Conservation (phyloP, 2,797 vertebrate genomes). For the Novumbra hubbsi region DNA sequence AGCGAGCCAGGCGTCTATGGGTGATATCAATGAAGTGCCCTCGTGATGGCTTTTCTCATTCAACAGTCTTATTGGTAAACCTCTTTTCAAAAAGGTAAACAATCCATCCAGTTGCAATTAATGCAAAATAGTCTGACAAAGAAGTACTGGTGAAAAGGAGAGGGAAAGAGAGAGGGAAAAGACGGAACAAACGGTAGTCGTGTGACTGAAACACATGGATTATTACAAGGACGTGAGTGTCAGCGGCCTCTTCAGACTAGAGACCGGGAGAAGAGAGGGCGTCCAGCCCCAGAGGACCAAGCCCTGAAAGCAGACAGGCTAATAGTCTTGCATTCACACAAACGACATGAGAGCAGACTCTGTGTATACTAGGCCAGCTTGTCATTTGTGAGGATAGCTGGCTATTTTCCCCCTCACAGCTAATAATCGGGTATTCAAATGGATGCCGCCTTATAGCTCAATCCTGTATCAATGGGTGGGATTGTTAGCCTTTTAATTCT, state of each 20-base stretch:
- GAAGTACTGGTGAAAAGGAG: constrained; percentile 62
- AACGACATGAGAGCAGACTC: neutral
- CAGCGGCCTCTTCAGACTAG: constrained; percentile 41
- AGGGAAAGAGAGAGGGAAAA: constrained; percentile 14
- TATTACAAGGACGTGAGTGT: constrained; percentile 30
- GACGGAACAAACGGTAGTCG: constrained; percentile 45
- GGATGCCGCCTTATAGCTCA: constrained; percentile 32
- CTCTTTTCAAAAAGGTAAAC: constrained; percentile 46
- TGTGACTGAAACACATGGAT: constrained; percentile 14
- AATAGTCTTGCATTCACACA: constrained; percentile 23
- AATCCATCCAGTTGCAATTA: constrained; percentile 64
- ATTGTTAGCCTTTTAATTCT: constrained; percentile 56
- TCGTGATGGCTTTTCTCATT: constrained; percentile 45
- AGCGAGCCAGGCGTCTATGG: constrained; percentile 51
- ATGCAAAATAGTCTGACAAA: constrained; percentile 61
- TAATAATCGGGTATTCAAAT: constrained; percentile 59
- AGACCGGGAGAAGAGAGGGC: constrained; percentile 15
- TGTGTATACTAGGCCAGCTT: neutral
- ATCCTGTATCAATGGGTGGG: constrained; percentile 37
- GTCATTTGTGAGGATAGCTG: neutral
- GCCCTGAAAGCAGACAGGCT: constrained; percentile 42
- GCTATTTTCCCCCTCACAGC: constrained; percentile 25
- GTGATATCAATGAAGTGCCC: constrained; percentile 51
- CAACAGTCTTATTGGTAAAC: constrained; percentile 36
- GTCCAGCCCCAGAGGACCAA: constrained; percentile 31